Evolutionary conservation across 1,140 invertebrate genomes (phyloP).

Genomic region (Drosophila pachea): DNA sequence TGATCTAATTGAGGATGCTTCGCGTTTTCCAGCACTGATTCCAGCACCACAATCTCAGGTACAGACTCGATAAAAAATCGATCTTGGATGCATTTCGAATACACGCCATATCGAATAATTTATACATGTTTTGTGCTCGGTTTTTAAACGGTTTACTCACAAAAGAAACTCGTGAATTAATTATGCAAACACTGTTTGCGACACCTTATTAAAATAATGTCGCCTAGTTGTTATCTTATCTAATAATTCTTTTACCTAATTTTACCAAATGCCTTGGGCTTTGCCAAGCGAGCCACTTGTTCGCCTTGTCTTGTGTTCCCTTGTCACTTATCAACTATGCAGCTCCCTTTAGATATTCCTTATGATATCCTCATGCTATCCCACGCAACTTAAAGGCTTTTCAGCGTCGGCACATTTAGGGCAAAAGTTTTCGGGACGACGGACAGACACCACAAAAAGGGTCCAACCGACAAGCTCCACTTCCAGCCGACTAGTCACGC

Average conservation of each 20-base stretch:
- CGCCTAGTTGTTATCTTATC: not conserved
- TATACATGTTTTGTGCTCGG: no score
- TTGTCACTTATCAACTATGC: conserved; percentile 41
- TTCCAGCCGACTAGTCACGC: conserved; percentile 21
- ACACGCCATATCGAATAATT: no score
- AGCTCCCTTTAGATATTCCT: conserved; percentile 37
- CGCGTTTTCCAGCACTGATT: conserved; percentile 8
- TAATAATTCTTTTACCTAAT: conserved; percentile 25
- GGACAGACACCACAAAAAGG: conserved; percentile 32
- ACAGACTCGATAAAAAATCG: not conserved
- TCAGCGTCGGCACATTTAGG: conserved; percentile 16
- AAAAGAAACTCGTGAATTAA: conserved; percentile 16
- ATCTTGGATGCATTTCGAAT: not conserved
- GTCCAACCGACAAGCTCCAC: conserved; percentile 15
- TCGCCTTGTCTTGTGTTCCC: not conserved
- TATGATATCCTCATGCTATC: conserved; percentile 13
- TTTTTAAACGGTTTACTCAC: no score
- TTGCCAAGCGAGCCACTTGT: not conserved
- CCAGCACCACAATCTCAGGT: not conserved
- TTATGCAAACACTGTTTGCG: conserved; percentile 1
- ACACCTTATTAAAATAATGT: conserved; percentile 6
- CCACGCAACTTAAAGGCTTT: conserved; percentile 47
- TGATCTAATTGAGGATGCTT: no score
- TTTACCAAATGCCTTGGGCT: conserved; percentile 7
- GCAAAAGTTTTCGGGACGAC: conserved; percentile 25